Evolutionary conservation across 2,797 vertebrate genomes (phyloP), one percentile per base, ranked within the genome.

Genomic region (Ispidina picta): DNA sequence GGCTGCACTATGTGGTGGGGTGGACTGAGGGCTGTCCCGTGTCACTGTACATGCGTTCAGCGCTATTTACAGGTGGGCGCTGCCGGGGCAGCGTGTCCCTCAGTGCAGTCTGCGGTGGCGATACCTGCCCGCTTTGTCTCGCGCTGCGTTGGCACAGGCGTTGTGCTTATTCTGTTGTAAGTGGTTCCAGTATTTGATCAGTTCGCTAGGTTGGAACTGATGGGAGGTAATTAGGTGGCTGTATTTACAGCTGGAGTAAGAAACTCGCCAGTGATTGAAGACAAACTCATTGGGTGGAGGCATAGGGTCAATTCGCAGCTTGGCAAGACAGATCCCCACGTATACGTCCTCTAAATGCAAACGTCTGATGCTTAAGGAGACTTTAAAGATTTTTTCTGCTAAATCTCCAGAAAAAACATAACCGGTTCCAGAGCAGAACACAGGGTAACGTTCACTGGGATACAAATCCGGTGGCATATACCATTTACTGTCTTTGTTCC

Each of bases 371-470:
- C 97, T 98, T 91, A 98, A 93, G 41, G 99, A 99, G 28, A 97
- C 98, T 72, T 93, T 96, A 90, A 99, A 99, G 93, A 99, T 98
- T 95, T 98, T 98, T 46, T 96, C 96, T 3, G 99, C 98, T 95
- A 99, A 93, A 94, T 99, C 99, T 74, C 98, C 98, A 39, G 99
- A 99, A 95, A 99, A 98, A 66, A 99, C 98, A 3, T 99, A 99
- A n/a, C 99, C 99, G 0, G 99, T 99, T 80, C 99, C 99, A 9
- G 99, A 99, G 94, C 99, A 99, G 95, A 99, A 99, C n/a, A 98
- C 98, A 66, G 99, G 99, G 26, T 99, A 99, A 84, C 97, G 98
- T 56, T 98, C 98, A 3, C 98, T 97, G 13, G 98, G 98, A 94
- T 99, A 99, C 79, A 98, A 92, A 75, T 99, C 98, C 0, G 97